Evolutionary conservation across 2,113 vertebrate species (phyloP), one percentile per base, ranked within the genome.

Genomic region (Laticauda colubrina): DNA sequence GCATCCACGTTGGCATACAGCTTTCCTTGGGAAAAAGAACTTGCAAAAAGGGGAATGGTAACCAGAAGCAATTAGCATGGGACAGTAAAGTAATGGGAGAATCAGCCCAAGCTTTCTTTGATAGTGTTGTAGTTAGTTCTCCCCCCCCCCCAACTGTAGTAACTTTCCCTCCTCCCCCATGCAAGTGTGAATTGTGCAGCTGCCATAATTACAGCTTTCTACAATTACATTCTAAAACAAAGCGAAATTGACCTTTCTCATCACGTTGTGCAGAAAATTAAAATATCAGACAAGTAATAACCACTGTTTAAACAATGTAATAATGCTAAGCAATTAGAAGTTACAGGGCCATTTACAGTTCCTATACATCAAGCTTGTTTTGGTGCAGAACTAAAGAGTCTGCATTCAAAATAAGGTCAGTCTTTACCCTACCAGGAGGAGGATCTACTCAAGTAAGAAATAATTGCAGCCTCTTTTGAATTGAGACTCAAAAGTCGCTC

Each of bases 261-360:
- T 97, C 96, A 94, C 93, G 95, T 96, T 97, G 95, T 96, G 95
- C 94, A 95, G 96, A 98, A 98, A 97, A 97, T 97, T 97, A 97
- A 98, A 97, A 96, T 97, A 98, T 96, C 97, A 96, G 94, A 97
- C 96, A 97, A 97, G 95, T 96, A 94, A 97, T 97, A 98, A 97
- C 93, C 94, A 91, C 95, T 96, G 94, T 94, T 96, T 98, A 97
- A 97, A 96, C 96, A 96, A 97, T 95, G 96, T 97, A 96, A 97
- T 97, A 97, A 98, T 97, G 96, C 97, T 96, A 97, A 96, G 96
- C 96, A 97, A 97, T 97, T 97, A 97, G 96, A 97, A 94, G 96
- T 96, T 96, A 93, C 97, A 97, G 96, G 97, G 96, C 96, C 97
- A 93, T 97, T 98, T 98, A 97, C 91, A 97, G 96, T 94, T 96